Base-by-base conservation (phyloP, 2,888 invertebrate species). In the Rotaria magnacalcarata region DNA sequence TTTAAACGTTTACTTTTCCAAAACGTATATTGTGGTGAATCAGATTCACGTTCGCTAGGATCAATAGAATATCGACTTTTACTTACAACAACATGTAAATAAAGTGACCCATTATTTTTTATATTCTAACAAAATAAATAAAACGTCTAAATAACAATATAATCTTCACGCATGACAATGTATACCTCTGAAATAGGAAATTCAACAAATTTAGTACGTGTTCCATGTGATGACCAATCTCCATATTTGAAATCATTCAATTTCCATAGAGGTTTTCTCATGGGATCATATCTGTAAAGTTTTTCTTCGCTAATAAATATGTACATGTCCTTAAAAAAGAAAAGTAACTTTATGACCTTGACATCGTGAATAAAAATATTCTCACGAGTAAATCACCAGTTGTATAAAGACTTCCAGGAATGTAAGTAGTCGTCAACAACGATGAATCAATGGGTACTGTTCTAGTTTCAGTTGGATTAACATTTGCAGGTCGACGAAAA, bases 41-140 rank as follows among this genome's bases (percentile, higher is more conserved):
- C 85, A 43, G 56, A 34, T 41, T 85, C 84, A 50, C 75, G 56
- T 41, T 93, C 92, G 34, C 93, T 92, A 0, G 96, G 95, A 91
- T 97, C 93, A 2, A 96, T 96, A 87, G 95, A 94, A 89, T 94
- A 89, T 0, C 96, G 97, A 86, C 93, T 91, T 88, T 94, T 94
- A 0, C 96, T 95, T 41, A 97, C 92, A 91, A 94, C 98, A 0
- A 95, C 94, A 92, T 99, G 98, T 85, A 99, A 91, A 91, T 94
- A 99, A 88, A 98, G 93, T 0, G 97, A 95, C 10, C 97, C 97
- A 92, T 99, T 99, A 89, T 95, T 85, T 87, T 84, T 84, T 34
- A 87, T 50, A 52, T 80, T 80, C 80, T 80, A 80, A 14, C 14
- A 7, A 10, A 54, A 52, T 52, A 52, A 34, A 34, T 16, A 52